Evolutionary conservation across 2,113 vertebrate genomes (phyloP).

Genomic region (Phasianus colchicus): DNA sequence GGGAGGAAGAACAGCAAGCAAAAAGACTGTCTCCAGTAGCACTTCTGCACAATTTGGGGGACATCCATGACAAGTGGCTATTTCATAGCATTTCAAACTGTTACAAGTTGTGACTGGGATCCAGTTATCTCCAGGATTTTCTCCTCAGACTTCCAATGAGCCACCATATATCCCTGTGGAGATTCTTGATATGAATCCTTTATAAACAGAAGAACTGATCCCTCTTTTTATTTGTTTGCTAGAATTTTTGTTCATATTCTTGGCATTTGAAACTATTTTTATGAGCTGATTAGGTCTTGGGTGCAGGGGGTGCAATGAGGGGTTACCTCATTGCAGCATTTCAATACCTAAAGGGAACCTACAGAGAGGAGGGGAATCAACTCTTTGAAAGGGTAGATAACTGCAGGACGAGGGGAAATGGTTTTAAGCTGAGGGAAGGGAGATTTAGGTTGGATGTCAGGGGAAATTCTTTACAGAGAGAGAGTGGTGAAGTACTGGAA

Average conservation of each 20-base stretch:
- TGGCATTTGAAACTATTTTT: neutral
- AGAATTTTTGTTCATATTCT: neutral
- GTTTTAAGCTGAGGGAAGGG: too few species aligned
- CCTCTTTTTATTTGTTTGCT: neutral
- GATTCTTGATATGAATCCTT: neutral
- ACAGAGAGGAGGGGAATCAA: too few species aligned
- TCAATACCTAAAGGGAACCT: too few species aligned
- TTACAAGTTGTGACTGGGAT: neutral
- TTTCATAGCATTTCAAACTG: neutral
- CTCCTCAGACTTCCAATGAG: neutral
- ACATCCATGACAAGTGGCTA: neutral
- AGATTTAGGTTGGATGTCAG: too few species aligned
- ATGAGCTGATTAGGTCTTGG: accelerated
- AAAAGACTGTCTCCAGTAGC: neutral
- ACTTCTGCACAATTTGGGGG: neutral
- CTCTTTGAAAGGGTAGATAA: too few species aligned
- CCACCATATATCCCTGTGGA: neutral
- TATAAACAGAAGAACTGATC: neutral
- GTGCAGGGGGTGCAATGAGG: too few species aligned
- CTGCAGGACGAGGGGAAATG: too few species aligned
- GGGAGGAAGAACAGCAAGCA: neutral
- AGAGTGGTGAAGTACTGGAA: too few species aligned
- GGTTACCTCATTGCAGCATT: too few species aligned
- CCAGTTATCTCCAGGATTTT: neutral
- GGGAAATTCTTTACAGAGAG: too few species aligned